Evolutionary conservation across 2,113 vertebrate genomes (phyloP).

Genomic region (Peucedramus taeniatus): DNA sequence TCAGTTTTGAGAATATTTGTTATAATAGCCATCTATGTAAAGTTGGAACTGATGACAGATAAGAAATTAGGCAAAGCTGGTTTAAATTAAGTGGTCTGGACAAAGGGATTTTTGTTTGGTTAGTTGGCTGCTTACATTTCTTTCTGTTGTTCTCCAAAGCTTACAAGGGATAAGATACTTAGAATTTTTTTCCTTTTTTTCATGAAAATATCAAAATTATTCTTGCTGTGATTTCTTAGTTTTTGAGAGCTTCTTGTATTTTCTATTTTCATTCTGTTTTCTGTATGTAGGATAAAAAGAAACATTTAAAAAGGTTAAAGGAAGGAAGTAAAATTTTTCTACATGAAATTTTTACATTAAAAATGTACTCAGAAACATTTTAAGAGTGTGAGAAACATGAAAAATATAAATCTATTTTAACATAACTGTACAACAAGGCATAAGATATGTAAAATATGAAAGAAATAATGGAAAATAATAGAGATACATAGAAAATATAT

Average conservation of each 20-base stretch:
- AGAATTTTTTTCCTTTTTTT: not conserved
- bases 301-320: not conserved
- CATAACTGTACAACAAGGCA: not conserved
- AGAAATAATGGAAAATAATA: not conserved
- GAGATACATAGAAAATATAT: not conserved
- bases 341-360: not conserved
- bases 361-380: not conserved
- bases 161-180: not conserved
- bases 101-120: not conserved
- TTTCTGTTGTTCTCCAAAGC: not conserved
- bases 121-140: not conserved
- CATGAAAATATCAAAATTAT: not conserved
- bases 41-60: slow-evolving; percentile 31
- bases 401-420: no score
- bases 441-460: not conserved
- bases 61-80: slow-evolving; percentile 39
- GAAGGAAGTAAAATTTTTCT: not conserved
- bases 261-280: not conserved
- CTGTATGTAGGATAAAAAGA: not conserved
- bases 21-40: not conserved
- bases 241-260: not conserved
- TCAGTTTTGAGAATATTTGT: not conserved
- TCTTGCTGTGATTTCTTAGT: not conserved
- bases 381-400: not conserved
- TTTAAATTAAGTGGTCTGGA: slow-evolving; percentile 19